Evolutionary conservation across 2,113 vertebrate genomes (phyloP).

Genomic region (Chamaea fasciata): DNA sequence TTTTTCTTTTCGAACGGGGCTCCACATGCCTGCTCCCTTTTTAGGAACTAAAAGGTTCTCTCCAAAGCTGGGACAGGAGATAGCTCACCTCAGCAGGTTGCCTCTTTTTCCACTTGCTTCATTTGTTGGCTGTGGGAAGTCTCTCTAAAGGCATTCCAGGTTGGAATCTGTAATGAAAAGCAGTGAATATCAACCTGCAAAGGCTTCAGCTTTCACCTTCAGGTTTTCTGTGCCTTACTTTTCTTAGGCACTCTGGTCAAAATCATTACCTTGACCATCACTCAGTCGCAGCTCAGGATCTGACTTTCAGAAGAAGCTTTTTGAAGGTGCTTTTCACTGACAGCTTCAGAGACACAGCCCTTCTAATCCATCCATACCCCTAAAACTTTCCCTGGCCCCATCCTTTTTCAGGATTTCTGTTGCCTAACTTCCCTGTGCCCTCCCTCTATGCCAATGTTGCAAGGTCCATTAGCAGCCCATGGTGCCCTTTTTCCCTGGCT

Average conservation of each 20-base stretch:
- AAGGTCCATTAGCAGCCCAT: background rate
- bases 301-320: background rate
- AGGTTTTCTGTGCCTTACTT: background rate
- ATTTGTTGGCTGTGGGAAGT: background rate
- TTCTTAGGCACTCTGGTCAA: background rate
- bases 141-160: background rate
- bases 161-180: background rate
- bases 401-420: background rate
- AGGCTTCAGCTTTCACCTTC: background rate
- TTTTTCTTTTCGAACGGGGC: constrained; percentile 68
- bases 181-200: background rate
- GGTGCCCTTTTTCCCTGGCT: background rate
- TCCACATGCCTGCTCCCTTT: constrained; percentile 55
- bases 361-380: background rate
- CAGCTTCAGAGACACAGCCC: background rate
- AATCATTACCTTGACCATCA: background rate
- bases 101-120: background rate
- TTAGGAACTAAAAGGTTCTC: background rate
- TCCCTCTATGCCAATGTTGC: rapidly evolving
- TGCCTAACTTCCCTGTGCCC: background rate
- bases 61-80: background rate
- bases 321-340: background rate
- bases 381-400: background rate
- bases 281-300: background rate
- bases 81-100: background rate